A percentile compares a stretch with the other conserved stretches of the same genome.
Evolutionary conservation across 2,888 invertebrate species (phyloP).

Genomic region (Odontocerum albicorne): DNA sequence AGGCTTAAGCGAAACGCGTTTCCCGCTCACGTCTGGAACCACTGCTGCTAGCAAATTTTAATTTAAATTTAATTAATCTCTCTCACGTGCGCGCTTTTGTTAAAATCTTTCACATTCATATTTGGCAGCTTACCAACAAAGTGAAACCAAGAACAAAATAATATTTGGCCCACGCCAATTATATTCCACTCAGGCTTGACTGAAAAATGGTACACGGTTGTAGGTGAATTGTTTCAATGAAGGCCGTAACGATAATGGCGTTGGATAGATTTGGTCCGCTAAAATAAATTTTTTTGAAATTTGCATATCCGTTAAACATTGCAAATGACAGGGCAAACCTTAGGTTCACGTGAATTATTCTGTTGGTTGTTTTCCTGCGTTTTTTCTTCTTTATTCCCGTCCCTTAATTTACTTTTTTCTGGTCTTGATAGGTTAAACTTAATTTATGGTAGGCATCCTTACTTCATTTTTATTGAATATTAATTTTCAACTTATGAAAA

Average conservation of each 20-base stretch:
- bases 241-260: no score
- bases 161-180: no score
- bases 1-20: no score
- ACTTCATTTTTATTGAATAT: neutral
- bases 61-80: neutral
- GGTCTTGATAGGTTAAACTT: neutral
- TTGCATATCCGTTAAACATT: conserved; percentile 27
- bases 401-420: neutral
- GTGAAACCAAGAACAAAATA: no score
- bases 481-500: no score
- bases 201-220: no score
- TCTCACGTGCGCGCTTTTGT: neutral
- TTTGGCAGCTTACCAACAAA: neutral
- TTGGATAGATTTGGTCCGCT: no score
- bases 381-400: neutral
- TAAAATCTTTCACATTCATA: neutral
- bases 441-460: neutral
- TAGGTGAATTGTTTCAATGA: no score
- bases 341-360: conserved; percentile 9
- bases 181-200: no score
- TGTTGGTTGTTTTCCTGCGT: neutral
- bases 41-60: neutral
- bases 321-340: conserved; percentile 25
- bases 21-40: neutral
- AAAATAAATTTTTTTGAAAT: conserved; percentile 11